Percentiles rank a stretch among this genome's conserved stretches.
Evolutionary conservation across 2,113 vertebrate genomes (phyloP).

Genomic region (Beaufortia kweichowensis): DNA sequence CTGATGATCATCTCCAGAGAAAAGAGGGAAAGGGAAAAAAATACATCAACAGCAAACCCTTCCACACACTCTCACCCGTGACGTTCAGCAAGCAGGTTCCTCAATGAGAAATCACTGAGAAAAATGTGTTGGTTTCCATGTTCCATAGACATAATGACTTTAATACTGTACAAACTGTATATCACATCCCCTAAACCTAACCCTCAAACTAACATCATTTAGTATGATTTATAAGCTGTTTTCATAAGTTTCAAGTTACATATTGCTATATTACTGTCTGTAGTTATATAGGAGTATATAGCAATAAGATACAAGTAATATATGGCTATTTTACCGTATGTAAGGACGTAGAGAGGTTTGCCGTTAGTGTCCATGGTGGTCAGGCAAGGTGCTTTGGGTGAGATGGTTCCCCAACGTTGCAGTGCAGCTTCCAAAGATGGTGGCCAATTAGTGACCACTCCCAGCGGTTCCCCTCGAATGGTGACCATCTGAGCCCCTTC

Average conservation of each 20-base stretch:
- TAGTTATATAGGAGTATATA: neutral
- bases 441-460: slow-evolving; percentile 97
- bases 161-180: too few species aligned
- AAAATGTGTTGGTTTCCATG: too few species aligned
- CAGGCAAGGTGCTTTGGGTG: slow-evolving; percentile 95
- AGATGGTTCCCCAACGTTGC: slow-evolving; percentile 98
- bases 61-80: slow-evolving; percentile 45
- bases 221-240: too few species aligned
- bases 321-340: slow-evolving; percentile 75
- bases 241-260: too few species aligned
- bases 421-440: slow-evolving; percentile 94
- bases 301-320: too few species aligned
- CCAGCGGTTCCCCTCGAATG: slow-evolving; percentile 90
- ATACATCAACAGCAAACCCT: slow-evolving; percentile 24
- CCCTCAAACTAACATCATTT: neutral
- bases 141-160: too few species aligned
- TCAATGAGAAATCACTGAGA: slow-evolving; percentile 29
- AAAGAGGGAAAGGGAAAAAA: slow-evolving; percentile 6
- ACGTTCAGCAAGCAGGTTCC: slow-evolving; percentile 26
- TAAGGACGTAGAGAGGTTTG: slow-evolving; percentile 96
- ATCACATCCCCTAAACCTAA: neutral
- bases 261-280: neutral
- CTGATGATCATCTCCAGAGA: slow-evolving; percentile 6
- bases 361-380: slow-evolving; percentile 99
- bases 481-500: slow-evolving; percentile 97